phyloP scores from a whole-genome alignment of 2,797 vertebrate species.

The Poecilia gillii region DNA sequence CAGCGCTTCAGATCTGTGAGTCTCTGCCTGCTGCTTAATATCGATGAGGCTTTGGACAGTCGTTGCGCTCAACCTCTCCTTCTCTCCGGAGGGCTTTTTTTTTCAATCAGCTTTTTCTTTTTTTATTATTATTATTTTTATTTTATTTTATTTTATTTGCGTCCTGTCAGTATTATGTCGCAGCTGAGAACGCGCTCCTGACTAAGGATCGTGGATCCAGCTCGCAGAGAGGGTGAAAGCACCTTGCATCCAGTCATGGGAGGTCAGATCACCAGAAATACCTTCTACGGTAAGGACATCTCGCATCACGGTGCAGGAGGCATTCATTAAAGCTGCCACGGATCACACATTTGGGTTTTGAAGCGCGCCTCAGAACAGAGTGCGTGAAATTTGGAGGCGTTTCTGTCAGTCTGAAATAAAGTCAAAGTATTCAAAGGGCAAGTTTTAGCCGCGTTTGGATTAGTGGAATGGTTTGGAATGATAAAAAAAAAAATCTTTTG shows the following conservation, averaged over 20 bases:
- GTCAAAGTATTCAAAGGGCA: conserved; percentile 42
- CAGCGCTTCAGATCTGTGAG: conserved; percentile 22
- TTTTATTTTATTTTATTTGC: background rate
- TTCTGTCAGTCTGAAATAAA: conserved; percentile 45
- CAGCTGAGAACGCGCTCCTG: conserved; percentile 54
- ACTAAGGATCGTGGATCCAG: conserved; percentile 40
- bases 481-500: background rate
- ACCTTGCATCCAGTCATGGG: conserved; percentile 86
- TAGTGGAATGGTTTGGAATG: background rate
- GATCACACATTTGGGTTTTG: background rate
- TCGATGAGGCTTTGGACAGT: conserved; percentile 33
- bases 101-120: background rate
- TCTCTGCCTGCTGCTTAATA: conserved; percentile 30
- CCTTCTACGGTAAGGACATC: conserved; percentile 85
- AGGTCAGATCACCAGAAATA: conserved; percentile 88
- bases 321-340: background rate
- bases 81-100: conserved; percentile 12
- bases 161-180: conserved; percentile 42
- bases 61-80: conserved; percentile 20
- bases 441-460: conserved; percentile 43
- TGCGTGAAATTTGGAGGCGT: conserved; percentile 49
- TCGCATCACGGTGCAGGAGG: conserved; percentile 9
- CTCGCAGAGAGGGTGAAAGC: conserved; percentile 68
- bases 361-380: conserved; percentile 18
- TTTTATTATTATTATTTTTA: too few species aligned